Evolutionary conservation across 2,113 vertebrate genomes (phyloP), one percentile per base, ranked within the genome.

Genomic region (Ploceus nigricollis): DNA sequence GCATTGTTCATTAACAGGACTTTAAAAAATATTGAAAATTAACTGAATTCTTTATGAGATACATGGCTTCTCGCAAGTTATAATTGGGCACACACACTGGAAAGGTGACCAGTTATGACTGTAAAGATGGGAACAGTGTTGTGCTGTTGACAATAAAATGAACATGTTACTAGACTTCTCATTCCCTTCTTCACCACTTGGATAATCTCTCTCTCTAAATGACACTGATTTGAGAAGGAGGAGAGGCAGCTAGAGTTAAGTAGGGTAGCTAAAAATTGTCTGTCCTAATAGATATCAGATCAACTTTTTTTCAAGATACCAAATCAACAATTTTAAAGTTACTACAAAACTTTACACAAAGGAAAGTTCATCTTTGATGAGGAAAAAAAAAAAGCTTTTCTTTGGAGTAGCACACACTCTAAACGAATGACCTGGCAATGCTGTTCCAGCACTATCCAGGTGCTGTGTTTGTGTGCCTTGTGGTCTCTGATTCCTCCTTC

Each of bases 21-120:
- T 70, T 66, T 16, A 24, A 72, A 81, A 97, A 96, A 96, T 83
- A 86, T 2, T 93, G 95, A 92, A 97, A 94, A 94, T 51, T 47
- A 76, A 77, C 82, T 80, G 40, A 88, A 93, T 94, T 89, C 65
- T 96, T 92, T 60, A 90, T 82, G 76, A 92, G 63, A 28, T 86
- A 88, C 68, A 53, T 35, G 60, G 20, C 57, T 88, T 83, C 90
- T 90, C 95, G 47, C 37, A 80, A 93, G 56, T 73, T 82, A 83
- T 95, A 94, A 95, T 76, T 94, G 91, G 87, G 42, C 78, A 73
- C 27, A 30, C 0, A 1, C 25, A 20, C 14, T 65, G 63, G 45
- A 76, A 85, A 85, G 50, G 70, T 95, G 91, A 75, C 31, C 51
- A 25, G 57, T 33, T 69, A 72, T 0, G 11, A 48, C 10, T 79